Evolutionary conservation across 2,113 vertebrate genomes (phyloP), one percentile per base, ranked within the genome.

Genomic region (Ibidorhyncha struthersii): DNA sequence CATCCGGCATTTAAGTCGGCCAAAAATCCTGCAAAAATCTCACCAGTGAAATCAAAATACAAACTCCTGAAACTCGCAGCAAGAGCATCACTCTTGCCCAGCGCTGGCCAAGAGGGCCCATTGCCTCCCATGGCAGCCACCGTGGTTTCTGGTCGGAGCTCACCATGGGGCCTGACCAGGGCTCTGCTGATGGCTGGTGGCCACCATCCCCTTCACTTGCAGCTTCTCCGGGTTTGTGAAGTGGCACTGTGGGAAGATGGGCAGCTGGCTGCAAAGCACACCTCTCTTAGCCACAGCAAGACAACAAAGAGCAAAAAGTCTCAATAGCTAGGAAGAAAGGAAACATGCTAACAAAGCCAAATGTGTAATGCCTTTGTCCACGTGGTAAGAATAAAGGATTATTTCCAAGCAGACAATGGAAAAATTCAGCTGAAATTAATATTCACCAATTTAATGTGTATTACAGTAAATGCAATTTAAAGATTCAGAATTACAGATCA

Each of bases 51-150:
- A 74, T 30, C 16, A n/a, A 66, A 66, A 79, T 12, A 32, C 1
- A 0, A 73, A 45, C 41, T 41, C 32, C 14, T 50, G 27, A 41
- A 72, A 25, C 38, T 40, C 6, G 2, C 47, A 52, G 43, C 12
- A 47, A 66, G 29, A 47, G 6, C 52, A 53, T 38, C 19, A 3
- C 27, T 23, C 14, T 59, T 3, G 5, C 45, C 27, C 10, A 7
- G 10, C 1, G 0, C 36, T 1, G 3, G 26, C 18, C 49, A 12
- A 11, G 49, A 56, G 15, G 2, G 1, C 29, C 34, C 1, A 0
- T 6, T 8, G 11, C 29, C 53, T 81, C 45, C 32, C 2, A 1
- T 6, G 4, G 4, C 52, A 67, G 59, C 7, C 1, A 5, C 34
- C 1, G 6, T 21, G 47, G 55, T 17, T 62, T 70, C 47, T 41